Evolutionary conservation across 1,140 invertebrate species (phyloP), one percentile per base, ranked within the genome.

Genomic region (Sminthurides bifidus): DNA sequence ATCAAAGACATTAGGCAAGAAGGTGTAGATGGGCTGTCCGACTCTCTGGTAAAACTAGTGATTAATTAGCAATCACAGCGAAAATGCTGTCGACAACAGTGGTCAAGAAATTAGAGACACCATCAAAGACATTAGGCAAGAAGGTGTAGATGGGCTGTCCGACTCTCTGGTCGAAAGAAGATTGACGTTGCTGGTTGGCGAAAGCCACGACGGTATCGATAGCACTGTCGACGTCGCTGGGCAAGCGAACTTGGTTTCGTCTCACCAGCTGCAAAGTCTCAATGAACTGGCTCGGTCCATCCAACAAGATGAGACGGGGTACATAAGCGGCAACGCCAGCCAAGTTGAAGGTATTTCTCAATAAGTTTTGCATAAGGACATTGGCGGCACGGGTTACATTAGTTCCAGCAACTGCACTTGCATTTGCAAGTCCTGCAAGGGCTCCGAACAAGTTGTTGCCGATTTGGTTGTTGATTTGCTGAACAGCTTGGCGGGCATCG

Each of bases 231-330:
- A 65, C 31, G 51, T 65, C 59, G 26, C 44, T 65, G 23, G 63
- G 63, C 17, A 65, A 5, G 17, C 63, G 63, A 43, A 65, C 55
- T 27, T 65, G 63, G 58, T 65, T 65, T 57, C 53, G 59, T 41
- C 63, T 44, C 59, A 65, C 54, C 17, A 65, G 58, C 19, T 58
- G 38, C 2, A 65, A 51, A 21, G 60, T 61, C 48, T 65, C 63
- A 38, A 65, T 46, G 58, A 65, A 65, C 35, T 65, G 63, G 21
- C 59, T 65, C 19, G 63, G 63, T 55, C 63, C 63, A 38, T 65
- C 63, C 44, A 65, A 46, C 52, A 65, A 61, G 54, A 65, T 59
- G 40, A 65, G 55, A 8, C 58, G 44, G 45, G 63, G 63, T 60
- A 65, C 60, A 58, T 65, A 65, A 19, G 57, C 63, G 5, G 60